phyloP scores from a whole-genome alignment of 2,113 vertebrate genomes.

The Oncorhynchus clarkii region DNA sequence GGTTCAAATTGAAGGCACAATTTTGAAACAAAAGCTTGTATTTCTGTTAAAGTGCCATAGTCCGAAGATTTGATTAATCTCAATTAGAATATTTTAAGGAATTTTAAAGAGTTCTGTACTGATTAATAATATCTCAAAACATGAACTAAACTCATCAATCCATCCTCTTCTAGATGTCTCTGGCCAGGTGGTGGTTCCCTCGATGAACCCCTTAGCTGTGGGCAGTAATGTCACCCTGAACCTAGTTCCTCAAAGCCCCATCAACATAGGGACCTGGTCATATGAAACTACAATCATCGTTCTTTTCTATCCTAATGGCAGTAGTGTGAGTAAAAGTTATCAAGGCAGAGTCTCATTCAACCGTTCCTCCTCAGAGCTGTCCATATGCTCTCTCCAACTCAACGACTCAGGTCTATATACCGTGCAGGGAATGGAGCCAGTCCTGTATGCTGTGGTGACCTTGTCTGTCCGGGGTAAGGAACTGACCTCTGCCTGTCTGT shows the following conservation, averaged over 20 bases:
- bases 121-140: too few species aligned
- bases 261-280: slow-evolving; percentile 45
- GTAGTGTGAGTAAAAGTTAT: accelerated
- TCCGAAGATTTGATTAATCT: background rate
- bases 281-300: slow-evolving; percentile 16
- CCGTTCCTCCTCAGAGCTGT: slow-evolving; percentile 8
- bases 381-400: slow-evolving; percentile 33
- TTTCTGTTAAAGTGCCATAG: too few species aligned
- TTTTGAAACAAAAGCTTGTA: background rate
- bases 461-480: slow-evolving; percentile 67
- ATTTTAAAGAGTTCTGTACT: too few species aligned
- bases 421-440: accelerated
- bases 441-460: accelerated
- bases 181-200: slow-evolving; percentile 32
- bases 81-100: too few species aligned
- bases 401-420: slow-evolving; percentile 55
- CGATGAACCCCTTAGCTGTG: slow-evolving; percentile 47
- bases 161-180: slow-evolving; percentile 35
- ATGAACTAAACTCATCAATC: background rate
- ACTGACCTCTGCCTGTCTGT: background rate
- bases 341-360: background rate
- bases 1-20: too few species aligned
- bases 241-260: accelerated
- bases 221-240: slow-evolving; percentile 59
- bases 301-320: accelerated